phyloP scores from a whole-genome alignment of 2,113 vertebrate species.

The Pollachius pollachius region DNA sequence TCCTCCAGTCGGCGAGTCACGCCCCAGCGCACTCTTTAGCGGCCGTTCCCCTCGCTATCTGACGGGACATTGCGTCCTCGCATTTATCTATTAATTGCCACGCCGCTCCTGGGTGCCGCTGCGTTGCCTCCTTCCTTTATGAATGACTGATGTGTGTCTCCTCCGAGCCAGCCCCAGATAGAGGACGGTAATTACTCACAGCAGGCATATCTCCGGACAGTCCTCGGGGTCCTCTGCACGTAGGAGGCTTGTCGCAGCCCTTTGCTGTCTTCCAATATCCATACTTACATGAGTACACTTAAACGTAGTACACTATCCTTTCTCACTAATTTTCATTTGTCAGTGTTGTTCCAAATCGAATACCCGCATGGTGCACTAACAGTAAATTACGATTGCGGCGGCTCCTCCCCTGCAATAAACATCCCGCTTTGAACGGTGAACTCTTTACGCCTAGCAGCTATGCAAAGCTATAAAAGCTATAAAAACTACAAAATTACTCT shows the following conservation, averaged over 20 bases:
- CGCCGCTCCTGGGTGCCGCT: slow-evolving; percentile 62
- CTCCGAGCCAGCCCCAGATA: slow-evolving; percentile 37
- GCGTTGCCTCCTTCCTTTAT: slow-evolving; percentile 40
- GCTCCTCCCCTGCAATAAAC: too few species aligned
- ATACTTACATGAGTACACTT: too few species aligned
- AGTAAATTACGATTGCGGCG: too few species aligned
- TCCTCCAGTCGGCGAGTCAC: slow-evolving; percentile 67
- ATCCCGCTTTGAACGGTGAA: too few species aligned
- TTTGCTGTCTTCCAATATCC: too few species aligned
- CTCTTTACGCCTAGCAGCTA: too few species aligned
- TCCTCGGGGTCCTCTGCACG: slow-evolving; percentile 32
- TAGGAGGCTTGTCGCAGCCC: not conserved
- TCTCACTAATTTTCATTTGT: too few species aligned
- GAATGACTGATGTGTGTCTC: slow-evolving; percentile 67
- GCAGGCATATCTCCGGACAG: slow-evolving; percentile 49
- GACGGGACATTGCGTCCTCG: slow-evolving; percentile 64
- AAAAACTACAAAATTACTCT: too few species aligned
- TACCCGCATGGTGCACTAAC: too few species aligned
- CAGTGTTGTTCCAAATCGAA: too few species aligned
- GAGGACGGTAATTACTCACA: slow-evolving; percentile 55
- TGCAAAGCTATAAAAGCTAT: too few species aligned
- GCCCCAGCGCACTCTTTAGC: slow-evolving; percentile 59
- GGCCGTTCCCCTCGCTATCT: slow-evolving; percentile 58
- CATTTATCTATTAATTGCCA: slow-evolving; percentile 77
- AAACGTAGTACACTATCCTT: too few species aligned